Base-by-base conservation (phyloP, 2,797 vertebrate species). In the Sebastes miniatus region DNA sequence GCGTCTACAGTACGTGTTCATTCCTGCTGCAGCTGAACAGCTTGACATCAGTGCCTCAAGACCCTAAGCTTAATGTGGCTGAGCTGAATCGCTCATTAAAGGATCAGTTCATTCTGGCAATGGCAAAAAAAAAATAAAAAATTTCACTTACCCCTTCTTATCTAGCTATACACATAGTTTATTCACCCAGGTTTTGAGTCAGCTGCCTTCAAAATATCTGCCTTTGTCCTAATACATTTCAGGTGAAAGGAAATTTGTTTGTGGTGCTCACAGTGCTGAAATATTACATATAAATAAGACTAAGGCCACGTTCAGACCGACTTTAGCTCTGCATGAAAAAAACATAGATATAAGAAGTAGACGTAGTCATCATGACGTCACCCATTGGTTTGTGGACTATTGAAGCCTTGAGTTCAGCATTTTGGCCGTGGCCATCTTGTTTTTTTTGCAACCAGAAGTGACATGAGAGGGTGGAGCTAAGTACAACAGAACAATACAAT, bases 11-110 rank as follows among this genome's bases (percentile, higher is more conserved):
- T 24, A 34, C 64, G 83, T 79, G 80, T 80, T 83, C 58, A 57
- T 80, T 82, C 82, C 68, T 65, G 24, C 69, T 66, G 81, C 82
- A 77, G 83, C 81, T 81, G 79, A 89, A 84, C 88, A 90, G 85
- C 86, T 91, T 89, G 84, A 83, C 84, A 73, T 73, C 69, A 68
- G 61, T 0, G 87, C 85, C 81, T 83, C 27, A 61, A 84, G 80
- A 84, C 75, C 54, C 47, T 69, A 20, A 76, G 74, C 78, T 81
- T 87, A n/a, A 73, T 56, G 64, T 75, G 76, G 68, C 68, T 69
- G 79, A 64, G 32, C 74, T 65, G 72, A 80, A 36, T n/a, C 13
- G 32, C 85, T 79, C 68, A 73, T 80, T 87, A 82, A 85, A 85
- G 77, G 69, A 76, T 83, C 69, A 75, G 65, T 74, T 88, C 62